These are phyloP conservation scores for Heteromurus nitidus DNA, from an alignment of 2,888 invertebrate species.

Conservation along the genomic window DNA sequence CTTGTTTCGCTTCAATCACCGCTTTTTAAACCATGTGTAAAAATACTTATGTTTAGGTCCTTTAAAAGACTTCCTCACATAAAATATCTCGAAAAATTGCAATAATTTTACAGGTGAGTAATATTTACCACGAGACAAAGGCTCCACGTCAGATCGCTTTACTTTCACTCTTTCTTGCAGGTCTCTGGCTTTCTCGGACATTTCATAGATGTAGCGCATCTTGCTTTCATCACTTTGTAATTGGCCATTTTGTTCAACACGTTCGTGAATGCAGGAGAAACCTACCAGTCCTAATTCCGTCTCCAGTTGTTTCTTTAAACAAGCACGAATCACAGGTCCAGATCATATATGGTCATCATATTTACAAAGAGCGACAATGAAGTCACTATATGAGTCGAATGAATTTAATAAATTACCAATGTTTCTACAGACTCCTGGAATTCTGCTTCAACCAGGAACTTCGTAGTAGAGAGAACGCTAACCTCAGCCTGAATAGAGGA, in stretches of 20 bases:
- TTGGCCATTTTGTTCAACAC: slow-evolving; percentile 76
- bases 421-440: slow-evolving; percentile 78
- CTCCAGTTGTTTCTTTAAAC: slow-evolving; percentile 74
- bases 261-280: slow-evolving; percentile 78
- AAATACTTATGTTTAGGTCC: background rate
- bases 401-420: slow-evolving; percentile 76
- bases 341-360: background rate
- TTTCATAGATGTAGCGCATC: slow-evolving; percentile 78
- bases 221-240: slow-evolving; percentile 77
- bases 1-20: slow-evolving; percentile 42
- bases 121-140: slow-evolving; percentile 76
- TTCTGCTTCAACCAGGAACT: slow-evolving; percentile 81
- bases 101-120: too few species aligned
- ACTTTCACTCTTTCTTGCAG: slow-evolving; percentile 79
- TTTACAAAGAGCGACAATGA: background rate
- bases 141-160: slow-evolving; percentile 80
- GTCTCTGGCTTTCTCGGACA: slow-evolving; percentile 77
- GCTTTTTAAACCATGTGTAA: background rate
- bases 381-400: background rate
- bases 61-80: too few species aligned
- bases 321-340: background rate
- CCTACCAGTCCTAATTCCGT: slow-evolving; percentile 76
- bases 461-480: slow-evolving; percentile 84
- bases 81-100: too few species aligned
- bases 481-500: slow-evolving; percentile 85